Base-by-base conservation (phyloP, 2,888 invertebrate genomes). In the Ophion obscuratus region DNA sequence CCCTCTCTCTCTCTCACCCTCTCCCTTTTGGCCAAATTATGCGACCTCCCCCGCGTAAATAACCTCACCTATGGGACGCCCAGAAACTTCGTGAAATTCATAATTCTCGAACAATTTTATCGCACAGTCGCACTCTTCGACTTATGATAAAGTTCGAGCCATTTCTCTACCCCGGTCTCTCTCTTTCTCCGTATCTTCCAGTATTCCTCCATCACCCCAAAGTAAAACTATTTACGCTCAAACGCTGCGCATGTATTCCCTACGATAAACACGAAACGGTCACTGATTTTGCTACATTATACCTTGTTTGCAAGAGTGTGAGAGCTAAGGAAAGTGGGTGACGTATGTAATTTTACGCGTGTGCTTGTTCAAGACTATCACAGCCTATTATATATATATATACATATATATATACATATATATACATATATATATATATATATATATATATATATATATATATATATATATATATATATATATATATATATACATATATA, bases 81-180 rank as follows among this genome's bases (percentile, higher is more conserved):
- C 17, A 2, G 74, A 31, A 83, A 85, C 80, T 85, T 85, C 68
- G 73, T 62, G 71, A 85, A 79, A 83, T 80, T 80, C 68, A 80
- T 85, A 79, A 85, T 83, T 85, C 85, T 66, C 47, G n/a, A 44
- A 67, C 67, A 31, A 83, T 83, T 85, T 85, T 85, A 85, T 85
- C 85, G 80, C 80, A 47, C 73, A 53, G 61, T 73, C 76, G 83
- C 83, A 80, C 79, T 73, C 80, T 73, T 59, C 79, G 36, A 20
- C 47, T 71, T 27, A 70, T 80, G 83, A 85, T 85, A 85, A 85
- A 85, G 75, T 80, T 83, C 53, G 36, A 17, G 62, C 24, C 4
- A 44, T 44, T 47, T 79, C 53, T 20, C 66, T 71, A 68, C 2
- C 59, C 20, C 67, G 27, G 40, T 40, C 40, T 40, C 9, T 9